phyloP scores from a whole-genome alignment of 2,888 invertebrate genomes.

The Lamproptera curius region DNA sequence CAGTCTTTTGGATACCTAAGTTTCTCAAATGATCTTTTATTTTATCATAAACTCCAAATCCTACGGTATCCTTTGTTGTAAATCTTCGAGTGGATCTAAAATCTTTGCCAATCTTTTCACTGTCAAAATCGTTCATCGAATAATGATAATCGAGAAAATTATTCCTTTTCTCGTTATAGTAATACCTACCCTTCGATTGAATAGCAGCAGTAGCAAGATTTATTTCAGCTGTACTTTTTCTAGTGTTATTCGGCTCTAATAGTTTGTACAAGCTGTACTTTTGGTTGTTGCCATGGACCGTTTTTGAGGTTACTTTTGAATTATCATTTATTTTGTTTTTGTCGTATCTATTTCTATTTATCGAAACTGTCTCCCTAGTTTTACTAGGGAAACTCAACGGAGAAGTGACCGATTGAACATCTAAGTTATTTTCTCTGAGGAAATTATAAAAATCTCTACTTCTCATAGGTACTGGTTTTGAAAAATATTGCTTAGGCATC shows the following conservation, averaged over 20 bases:
- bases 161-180: slow-evolving; percentile 1
- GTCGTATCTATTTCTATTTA: not conserved
- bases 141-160: not conserved
- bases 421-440: slow-evolving; percentile 45
- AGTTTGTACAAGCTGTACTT: not conserved
- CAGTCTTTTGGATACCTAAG: not conserved
- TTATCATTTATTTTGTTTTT: not conserved
- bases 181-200: slow-evolving; percentile 7
- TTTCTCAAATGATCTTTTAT: slow-evolving; percentile 12
- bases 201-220: not conserved
- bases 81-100: not conserved
- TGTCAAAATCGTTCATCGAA: not conserved
- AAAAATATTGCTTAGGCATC: slow-evolving; percentile 46
- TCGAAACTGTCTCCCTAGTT: not conserved
- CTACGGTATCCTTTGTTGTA: not conserved
- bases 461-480: slow-evolving; percentile 56
- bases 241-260: not conserved
- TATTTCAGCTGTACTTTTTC: not conserved
- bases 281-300: not conserved
- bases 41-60: slow-evolving; percentile 7
- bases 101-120: not conserved
- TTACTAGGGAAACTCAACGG: slow-evolving; percentile 28
- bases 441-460: slow-evolving; percentile 46
- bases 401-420: slow-evolving; percentile 45
- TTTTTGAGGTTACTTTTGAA: not conserved